Evolutionary conservation across 2,113 vertebrate genomes (phyloP).

Genomic region (Pseudonaja textilis): DNA sequence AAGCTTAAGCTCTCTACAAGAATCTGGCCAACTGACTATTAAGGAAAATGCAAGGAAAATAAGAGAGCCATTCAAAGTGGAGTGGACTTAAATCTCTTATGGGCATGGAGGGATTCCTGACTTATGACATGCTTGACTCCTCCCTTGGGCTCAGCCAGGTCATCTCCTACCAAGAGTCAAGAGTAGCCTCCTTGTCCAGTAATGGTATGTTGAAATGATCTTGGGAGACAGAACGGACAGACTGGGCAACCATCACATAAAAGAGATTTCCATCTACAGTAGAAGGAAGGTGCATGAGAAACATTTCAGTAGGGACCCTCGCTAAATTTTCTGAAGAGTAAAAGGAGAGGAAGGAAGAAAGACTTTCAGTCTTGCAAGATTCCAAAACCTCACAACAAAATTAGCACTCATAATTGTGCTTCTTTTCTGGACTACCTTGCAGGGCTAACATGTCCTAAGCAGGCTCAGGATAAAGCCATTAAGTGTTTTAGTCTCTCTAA

Average conservation of each 20-base stretch:
- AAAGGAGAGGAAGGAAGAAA: background rate
- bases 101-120: background rate
- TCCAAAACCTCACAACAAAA: background rate
- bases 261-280: background rate
- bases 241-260: background rate
- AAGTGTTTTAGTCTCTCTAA: background rate
- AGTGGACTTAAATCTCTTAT: background rate
- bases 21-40: background rate
- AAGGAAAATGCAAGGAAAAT: background rate
- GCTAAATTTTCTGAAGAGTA: background rate
- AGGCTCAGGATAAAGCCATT: background rate
- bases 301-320: background rate
- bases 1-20: background rate
- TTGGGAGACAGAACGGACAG: background rate
- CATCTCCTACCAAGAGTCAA: background rate
- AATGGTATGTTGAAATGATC: background rate
- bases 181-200: background rate
- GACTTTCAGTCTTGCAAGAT: background rate
- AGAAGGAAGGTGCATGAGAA: background rate
- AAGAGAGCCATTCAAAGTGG: background rate
- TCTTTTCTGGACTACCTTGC: background rate
- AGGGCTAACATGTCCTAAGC: background rate
- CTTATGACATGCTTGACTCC: background rate
- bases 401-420: background rate
- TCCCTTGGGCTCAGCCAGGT: too few species aligned